These are phyloP conservation scores for Micromesistius poutassou DNA, from an alignment of 2,797 vertebrate genomes.

Conservation along the genomic window DNA sequence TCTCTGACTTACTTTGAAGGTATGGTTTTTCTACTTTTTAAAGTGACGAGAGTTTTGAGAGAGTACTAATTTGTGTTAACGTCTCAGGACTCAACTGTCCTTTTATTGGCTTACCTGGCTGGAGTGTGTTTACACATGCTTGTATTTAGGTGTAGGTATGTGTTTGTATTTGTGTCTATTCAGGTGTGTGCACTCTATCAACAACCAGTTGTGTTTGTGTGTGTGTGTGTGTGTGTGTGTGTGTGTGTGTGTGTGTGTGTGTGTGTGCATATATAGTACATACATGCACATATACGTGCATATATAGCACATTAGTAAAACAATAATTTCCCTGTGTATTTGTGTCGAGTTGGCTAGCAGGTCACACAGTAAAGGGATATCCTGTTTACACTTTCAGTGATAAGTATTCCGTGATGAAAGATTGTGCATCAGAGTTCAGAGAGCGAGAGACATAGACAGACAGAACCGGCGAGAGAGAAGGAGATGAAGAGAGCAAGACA, in stretches of 20 bases:
- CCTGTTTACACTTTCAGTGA: slow-evolving; percentile 67
- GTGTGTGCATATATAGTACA: slow-evolving; percentile 13
- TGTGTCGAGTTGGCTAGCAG: slow-evolving; percentile 17
- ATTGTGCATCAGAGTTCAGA: slow-evolving; percentile 30
- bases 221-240: neutral
- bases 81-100: too few relatives aligned
- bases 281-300: slow-evolving; percentile 1
- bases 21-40: too few relatives aligned
- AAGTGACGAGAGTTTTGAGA: too few relatives aligned
- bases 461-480: neutral
- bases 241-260: neutral
- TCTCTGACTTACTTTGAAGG: too few relatives aligned
- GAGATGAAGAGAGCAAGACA: neutral
- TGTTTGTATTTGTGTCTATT: slow-evolving; percentile 13
- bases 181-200: too few relatives aligned
- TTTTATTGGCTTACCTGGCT: neutral
- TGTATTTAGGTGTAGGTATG: slow-evolving; percentile 2
- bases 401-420: slow-evolving; percentile 51
- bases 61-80: too few relatives aligned
- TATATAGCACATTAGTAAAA: neutral
- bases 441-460: neutral
- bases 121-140: neutral
- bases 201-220: neutral
- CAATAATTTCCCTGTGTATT: neutral
- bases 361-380: slow-evolving; percentile 52